Base-by-base conservation (phyloP, 2,888 invertebrate species). In the Ommatoiulus sabulosus region DNA sequence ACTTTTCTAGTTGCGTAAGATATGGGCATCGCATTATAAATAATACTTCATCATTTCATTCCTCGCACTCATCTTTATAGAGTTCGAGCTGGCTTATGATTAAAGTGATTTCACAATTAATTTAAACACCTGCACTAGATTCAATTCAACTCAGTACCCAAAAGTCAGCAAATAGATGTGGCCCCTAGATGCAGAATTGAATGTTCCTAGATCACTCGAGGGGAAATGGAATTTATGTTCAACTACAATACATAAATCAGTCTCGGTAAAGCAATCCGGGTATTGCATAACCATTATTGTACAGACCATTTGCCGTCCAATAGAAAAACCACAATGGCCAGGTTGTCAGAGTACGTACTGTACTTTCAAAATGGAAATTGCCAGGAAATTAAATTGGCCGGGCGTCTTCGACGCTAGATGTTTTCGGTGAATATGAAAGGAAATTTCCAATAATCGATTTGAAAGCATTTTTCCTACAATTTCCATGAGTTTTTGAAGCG, bases 381-480 rank as follows among this genome's bases (percentile, higher is more conserved):
- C 35, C 15, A 80, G 80, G 80, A 80, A 80, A 80, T 80, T 80
- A 80, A 43, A 80, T 80, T 24, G 80, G 35, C 3, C 35, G 80
- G 8, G 35, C 35, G 35, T 35, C 80, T 80, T 43, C 80, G 35
- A 43, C 35, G 80, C 15, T 43, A 80, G 35, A 80, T 15, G 80
- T 15, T 80, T 24, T 43, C 15, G 35, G 80, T 35, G 80, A 35
- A 80, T 80, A 80, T 43, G 80, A 35, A 35, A 15, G 35, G 24
- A 35, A 80, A 35, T 80, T 12, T 43, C 80, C 80, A 43, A 80
- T 80, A 80, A 80, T 80, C 80, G 80, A 80, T 80, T 80, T 43
- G 12, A 15, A 80, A 20, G 35, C 35, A 80, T 80, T 80, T 35
- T 80, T 80, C 80, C 43, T 80, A 43, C 80, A 80, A 80, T 80